Evolutionary conservation across 2,888 invertebrate genomes (phyloP).

Genomic region (Priapulus caudatus): DNA sequence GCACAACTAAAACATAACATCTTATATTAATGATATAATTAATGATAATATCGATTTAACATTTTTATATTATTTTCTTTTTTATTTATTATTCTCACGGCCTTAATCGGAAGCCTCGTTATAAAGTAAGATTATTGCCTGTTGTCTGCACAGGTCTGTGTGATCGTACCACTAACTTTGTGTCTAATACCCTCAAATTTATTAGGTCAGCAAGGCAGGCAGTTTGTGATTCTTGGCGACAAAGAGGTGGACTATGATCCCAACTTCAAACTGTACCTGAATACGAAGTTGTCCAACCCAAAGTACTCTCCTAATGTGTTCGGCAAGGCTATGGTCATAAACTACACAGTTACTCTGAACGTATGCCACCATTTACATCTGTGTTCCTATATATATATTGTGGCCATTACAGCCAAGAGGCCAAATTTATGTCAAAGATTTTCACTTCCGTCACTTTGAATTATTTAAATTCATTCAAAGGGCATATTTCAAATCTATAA

Average conservation of each 20-base stretch:
- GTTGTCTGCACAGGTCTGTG: no score
- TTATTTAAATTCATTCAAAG: conserved; percentile 11
- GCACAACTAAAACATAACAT: no score
- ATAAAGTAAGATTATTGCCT: no score
- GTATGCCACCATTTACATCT: conserved; percentile 37
- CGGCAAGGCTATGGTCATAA: conserved; percentile 75
- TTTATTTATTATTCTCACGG: no score
- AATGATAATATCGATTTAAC: no score
- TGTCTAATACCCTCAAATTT: no score
- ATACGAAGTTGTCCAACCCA: conserved; percentile 78
- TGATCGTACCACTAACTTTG: no score
- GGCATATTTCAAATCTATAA: not conserved
- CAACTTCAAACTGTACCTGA: conserved; percentile 73
- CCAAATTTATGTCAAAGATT: conserved; percentile 10
- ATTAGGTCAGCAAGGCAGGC: conserved; percentile 56
- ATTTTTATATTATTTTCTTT: no score
- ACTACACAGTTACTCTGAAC: conserved; percentile 74
- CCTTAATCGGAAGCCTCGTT: no score
- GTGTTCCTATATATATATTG: not conserved
- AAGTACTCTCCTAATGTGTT: conserved; percentile 72
- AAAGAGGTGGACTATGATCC: conserved; percentile 80
- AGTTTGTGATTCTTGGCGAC: conserved; percentile 73
- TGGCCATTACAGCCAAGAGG: not conserved
- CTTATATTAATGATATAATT: no score
- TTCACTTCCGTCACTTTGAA: not conserved